A percentile compares a stretch with the other conserved stretches of the same genome.
Conservation (phyloP, 2,113 vertebrate species). For the Crypturellus undulatus region DNA sequence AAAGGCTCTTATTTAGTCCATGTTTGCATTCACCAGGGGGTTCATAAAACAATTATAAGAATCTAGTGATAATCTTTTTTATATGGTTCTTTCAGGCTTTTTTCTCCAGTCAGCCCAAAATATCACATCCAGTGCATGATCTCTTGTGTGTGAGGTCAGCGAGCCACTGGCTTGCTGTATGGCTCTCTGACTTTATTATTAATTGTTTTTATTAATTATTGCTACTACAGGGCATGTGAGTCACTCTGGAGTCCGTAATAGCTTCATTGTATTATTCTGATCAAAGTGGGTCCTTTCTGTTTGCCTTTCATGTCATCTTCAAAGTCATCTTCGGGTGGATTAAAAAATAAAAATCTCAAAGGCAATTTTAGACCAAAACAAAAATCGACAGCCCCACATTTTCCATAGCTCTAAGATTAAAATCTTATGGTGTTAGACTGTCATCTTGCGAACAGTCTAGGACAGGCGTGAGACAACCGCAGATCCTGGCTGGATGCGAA, state of each 20-base stretch:
- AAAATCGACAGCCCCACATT: neutral
- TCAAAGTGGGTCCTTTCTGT: slow-evolving; percentile 46
- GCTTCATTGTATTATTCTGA: slow-evolving; percentile 44
- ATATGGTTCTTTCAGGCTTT: slow-evolving; percentile 69
- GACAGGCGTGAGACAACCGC: neutral
- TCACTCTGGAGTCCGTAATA: slow-evolving; percentile 22
- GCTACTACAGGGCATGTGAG: slow-evolving; percentile 31
- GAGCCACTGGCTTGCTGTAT: neutral
- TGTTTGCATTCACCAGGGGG: slow-evolving; percentile 71
- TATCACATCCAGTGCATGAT: slow-evolving; percentile 34
- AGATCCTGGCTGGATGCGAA: neutral
- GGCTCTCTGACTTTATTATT: slow-evolving; percentile 51
- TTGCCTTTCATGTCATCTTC: slow-evolving; percentile 42
- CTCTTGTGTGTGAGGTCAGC: neutral
- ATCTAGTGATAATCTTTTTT: slow-evolving; percentile 69
- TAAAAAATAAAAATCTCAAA: slow-evolving; percentile 29
- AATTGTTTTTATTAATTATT: slow-evolving; percentile 54
- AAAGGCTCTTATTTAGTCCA: slow-evolving; percentile 64
- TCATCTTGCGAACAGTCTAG: slow-evolving; percentile 43
- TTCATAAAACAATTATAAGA: slow-evolving; percentile 75
- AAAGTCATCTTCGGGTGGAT: slow-evolving; percentile 27
- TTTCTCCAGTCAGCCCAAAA: slow-evolving; percentile 57
- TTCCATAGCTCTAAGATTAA: slow-evolving; percentile 14
- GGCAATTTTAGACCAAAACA: slow-evolving; percentile 13
- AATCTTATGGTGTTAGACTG: slow-evolving; percentile 37